phyloP scores from a whole-genome alignment of 2,113 vertebrate genomes.

The Lethenteron camtschaticum region DNA sequence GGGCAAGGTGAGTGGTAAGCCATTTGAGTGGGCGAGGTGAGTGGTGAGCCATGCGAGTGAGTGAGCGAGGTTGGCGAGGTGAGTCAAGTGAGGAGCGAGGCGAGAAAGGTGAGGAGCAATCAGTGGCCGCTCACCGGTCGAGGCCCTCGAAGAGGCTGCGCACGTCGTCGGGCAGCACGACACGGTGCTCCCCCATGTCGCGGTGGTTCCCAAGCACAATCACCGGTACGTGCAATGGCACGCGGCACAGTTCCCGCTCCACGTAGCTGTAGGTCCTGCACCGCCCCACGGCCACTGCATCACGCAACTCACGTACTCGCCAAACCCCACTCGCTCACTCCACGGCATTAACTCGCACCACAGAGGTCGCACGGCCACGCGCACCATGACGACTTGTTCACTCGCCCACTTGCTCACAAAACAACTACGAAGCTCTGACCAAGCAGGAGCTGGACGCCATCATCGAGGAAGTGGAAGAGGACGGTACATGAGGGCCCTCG shows the following conservation, averaged over 20 bases:
- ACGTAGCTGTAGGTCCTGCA: slow-evolving; percentile 89
- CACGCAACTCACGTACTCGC: neutral
- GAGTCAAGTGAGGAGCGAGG: no score
- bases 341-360: no score
- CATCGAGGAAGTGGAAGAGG: no score
- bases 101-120: neutral
- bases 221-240: slow-evolving; percentile 71
- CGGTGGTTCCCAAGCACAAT: slow-evolving; percentile 84
- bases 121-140: slow-evolving; percentile 35
- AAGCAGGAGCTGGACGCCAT: no score
- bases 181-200: slow-evolving; percentile 89
- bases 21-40: neutral
- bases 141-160: slow-evolving; percentile 52
- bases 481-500: no score
- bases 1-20: no score
- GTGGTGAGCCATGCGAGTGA: neutral
- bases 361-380: no score
- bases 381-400: no score
- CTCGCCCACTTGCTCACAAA: no score
- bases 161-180: slow-evolving; percentile 65
- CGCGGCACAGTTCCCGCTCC: slow-evolving; percentile 71
- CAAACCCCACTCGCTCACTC: no score
- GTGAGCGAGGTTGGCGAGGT: neutral
- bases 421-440: no score
- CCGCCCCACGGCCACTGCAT: neutral